Base-by-base conservation (phyloP, 2,888 invertebrate species). In the Idaea straminata region DNA sequence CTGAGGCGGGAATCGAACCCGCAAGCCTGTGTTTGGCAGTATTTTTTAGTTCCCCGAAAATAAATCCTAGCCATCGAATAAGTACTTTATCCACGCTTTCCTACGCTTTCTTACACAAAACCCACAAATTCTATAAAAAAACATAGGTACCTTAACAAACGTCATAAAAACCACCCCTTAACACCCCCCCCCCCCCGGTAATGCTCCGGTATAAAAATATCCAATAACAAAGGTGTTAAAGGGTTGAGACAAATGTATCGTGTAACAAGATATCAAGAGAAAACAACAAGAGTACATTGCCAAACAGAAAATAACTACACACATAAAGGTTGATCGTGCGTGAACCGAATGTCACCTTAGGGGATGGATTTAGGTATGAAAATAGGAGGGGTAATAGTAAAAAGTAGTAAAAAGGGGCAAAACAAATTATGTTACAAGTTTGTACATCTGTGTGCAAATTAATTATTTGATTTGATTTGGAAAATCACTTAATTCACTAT, bases 211-310 rank as follows among this genome's bases (percentile, higher is more conserved):
- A 34, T 25, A 59, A 59, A 59, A 59, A 59, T 59, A 59, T 59
- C 59, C 16, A 25, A 34, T 69, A 69, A 69, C 64, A 67, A 67
- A 67, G 62, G 65, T 66, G 62, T 64, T 38, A 62, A 15, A 62
- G 61, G 36, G 36, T 15, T 35, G 25, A 15, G 38, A 35, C 65
- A 65, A 67, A 70, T 65, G 69, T 69, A 62, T 62, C 66, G 62
- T 68, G 70, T 67, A 69, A 69, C 66, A 66, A 66, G 67, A 68
- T 66, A 70, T 66, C 65, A 36, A 57, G 57, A 61, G 47, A 59
- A 66, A 59, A 66, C 61, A 65, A 59, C 25, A 10, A 64, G 35
- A 68, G 65, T 62, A 65, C 63, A 62, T n/a, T 25, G 36, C 64
- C 35, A 62, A 62, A 66, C 57, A 61, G 38, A 64, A 68, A 66